Percentiles rank a stretch among this genome's conserved stretches.
Conservation (phyloP, 2,888 invertebrate genomes). For the Therioaphis trifolii region DNA sequence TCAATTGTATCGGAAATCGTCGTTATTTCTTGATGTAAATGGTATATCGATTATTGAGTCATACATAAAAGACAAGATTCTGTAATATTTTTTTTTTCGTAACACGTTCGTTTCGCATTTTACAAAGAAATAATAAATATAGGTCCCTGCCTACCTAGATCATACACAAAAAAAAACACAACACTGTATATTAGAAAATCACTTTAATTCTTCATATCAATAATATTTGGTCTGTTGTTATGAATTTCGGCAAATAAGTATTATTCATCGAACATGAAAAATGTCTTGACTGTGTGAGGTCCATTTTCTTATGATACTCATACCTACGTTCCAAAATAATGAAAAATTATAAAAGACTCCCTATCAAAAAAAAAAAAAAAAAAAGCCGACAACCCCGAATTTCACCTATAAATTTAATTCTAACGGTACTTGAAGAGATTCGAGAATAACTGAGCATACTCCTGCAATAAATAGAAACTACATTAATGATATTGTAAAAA, state of each 20-base stretch:
- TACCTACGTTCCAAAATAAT: neutral
- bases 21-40: conserved; percentile 17
- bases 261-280: neutral
- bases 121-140: neutral
- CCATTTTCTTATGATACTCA: neutral
- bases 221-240: neutral
- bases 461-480: too few species aligned
- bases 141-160: too few species aligned
- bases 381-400: neutral
- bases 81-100: neutral
- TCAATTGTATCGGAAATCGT: conserved; percentile 10
- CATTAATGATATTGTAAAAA: too few species aligned
- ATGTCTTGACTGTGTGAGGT: neutral
- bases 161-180: neutral
- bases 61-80: conserved; percentile 4
- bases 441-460: too few species aligned
- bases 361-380: neutral
- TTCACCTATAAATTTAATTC: conserved; percentile 16
- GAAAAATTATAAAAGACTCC: neutral
- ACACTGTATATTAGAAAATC: neutral
- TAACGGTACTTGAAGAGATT: too few species aligned
- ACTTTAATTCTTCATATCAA: conserved; percentile 1
- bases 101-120: too few species aligned
- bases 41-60: neutral
- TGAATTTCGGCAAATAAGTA: too few species aligned